Conservation (phyloP, 2,888 invertebrate species). For the Sylvicola fuscatus region DNA sequence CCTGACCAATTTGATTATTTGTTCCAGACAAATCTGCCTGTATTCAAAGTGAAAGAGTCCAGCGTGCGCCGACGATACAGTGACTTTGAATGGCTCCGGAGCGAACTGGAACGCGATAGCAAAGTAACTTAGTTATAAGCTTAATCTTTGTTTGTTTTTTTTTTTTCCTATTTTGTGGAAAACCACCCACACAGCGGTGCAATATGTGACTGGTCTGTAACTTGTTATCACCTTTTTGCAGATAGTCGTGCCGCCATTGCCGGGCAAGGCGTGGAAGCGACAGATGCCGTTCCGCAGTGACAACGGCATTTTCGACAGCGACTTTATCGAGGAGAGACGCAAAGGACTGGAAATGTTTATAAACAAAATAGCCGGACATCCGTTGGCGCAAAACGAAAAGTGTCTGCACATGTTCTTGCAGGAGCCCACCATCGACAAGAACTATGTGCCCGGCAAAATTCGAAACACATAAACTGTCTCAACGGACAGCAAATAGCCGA, state of each 20-base stretch:
- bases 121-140: conserved; percentile 68
- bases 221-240: no score
- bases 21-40: conserved; percentile 97
- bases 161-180: no score
- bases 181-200: no score
- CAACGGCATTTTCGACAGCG: conserved; percentile 98
- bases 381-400: conserved; percentile 94
- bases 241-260: conserved; percentile 97
- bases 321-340: conserved; percentile 96
- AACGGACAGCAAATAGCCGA: no score
- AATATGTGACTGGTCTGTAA: no score
- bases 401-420: conserved; percentile 99
- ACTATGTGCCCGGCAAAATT: conserved; percentile 99
- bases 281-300: conserved; percentile 97
- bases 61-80: conserved; percentile 93
- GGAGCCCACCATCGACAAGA: conserved; percentile 93
- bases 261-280: conserved; percentile 95
- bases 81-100: conserved; percentile 99
- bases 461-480: conserved; percentile 67
- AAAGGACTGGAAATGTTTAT: conserved; percentile 96
- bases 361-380: conserved; percentile 98
- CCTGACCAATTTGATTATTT: conserved; percentile 27
- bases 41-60: conserved; percentile 98
- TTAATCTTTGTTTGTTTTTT: conserved; percentile 1
- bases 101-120: conserved; percentile 96